Evolutionary conservation across 2,888 invertebrate genomes (phyloP).

Genomic region (Asteroscopus sphinx): DNA sequence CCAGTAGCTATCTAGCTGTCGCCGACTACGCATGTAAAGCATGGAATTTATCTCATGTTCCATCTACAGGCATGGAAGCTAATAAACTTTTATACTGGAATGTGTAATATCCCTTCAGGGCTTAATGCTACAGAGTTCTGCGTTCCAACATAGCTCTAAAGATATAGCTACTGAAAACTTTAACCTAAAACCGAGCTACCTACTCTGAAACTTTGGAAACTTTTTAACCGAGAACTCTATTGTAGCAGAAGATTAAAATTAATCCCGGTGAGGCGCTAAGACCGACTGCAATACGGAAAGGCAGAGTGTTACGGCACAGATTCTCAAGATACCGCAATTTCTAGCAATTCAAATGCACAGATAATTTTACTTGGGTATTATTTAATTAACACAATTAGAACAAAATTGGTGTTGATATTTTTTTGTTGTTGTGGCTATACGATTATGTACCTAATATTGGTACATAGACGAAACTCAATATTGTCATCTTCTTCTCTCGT

Average conservation of each 20-base stretch:
- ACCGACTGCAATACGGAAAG: conserved; percentile 46
- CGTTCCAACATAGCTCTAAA: conserved; percentile 31
- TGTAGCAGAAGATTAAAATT: conserved; percentile 57
- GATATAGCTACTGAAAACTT: conserved; percentile 43
- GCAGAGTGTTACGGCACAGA: conserved; percentile 45
- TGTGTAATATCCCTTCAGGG: too few relatives aligned
- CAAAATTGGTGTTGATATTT: too few relatives aligned
- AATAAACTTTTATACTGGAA: too few relatives aligned
- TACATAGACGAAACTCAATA: too few relatives aligned
- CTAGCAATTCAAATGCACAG: conserved; percentile 54
- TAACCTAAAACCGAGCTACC: conserved; percentile 47
- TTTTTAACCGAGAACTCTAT: conserved; percentile 51
- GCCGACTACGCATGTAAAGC: too few relatives aligned
- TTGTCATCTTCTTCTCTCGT: too few relatives aligned
- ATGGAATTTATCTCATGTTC: too few relatives aligned
- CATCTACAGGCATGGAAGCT: too few relatives aligned
- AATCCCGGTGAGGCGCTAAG: conserved; percentile 51
- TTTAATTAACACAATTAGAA: not conserved
- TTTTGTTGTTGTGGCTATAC: too few relatives aligned
- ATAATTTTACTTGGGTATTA: conserved; percentile 47
- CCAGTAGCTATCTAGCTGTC: too few relatives aligned
- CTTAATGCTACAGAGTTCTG: conserved; percentile 21
- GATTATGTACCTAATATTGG: too few relatives aligned
- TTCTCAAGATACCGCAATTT: conserved; percentile 44
- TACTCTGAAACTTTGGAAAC: conserved; percentile 42